Evolutionary conservation across 2,888 invertebrate genomes (phyloP).

Genomic region (Pterobdella sp.): DNA sequence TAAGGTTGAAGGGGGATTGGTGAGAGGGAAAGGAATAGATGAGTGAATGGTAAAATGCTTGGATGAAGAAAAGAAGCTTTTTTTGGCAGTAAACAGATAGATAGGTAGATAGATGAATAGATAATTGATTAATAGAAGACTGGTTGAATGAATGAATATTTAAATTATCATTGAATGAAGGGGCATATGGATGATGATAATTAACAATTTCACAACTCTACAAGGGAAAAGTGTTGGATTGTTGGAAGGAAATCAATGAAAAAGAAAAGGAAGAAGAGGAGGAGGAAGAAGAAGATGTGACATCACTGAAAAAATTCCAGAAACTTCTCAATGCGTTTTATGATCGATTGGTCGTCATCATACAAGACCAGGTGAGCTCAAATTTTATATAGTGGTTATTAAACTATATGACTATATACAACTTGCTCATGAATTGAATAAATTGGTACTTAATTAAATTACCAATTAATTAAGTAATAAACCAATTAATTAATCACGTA

Average conservation of each 20-base stretch:
- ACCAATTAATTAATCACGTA: too few relatives aligned
- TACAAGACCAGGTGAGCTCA: too few relatives aligned
- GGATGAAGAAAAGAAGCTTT: too few relatives aligned
- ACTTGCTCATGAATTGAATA: too few relatives aligned
- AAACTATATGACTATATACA: too few relatives aligned
- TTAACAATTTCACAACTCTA: conserved; percentile 11
- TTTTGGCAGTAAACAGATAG: too few relatives aligned
- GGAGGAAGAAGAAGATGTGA: background rate
- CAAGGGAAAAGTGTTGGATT: conserved; percentile 56
- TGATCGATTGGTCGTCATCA: background rate
- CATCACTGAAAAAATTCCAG: background rate
- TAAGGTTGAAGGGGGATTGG: background rate
- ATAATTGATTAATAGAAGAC: background rate
- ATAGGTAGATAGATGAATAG: conserved; percentile 3
- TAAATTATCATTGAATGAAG: background rate
- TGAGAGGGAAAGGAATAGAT: background rate
- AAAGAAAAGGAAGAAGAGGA: background rate
- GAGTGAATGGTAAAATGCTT: conserved; percentile 1
- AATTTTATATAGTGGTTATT: too few relatives aligned
- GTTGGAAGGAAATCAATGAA: conserved; percentile 57
- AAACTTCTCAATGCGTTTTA: background rate
- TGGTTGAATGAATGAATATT: conserved; percentile 5
- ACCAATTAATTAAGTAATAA: too few relatives aligned
- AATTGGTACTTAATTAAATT: too few relatives aligned
- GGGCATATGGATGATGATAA: background rate